Percentiles rank a stretch among this genome's conserved stretches.
These are phyloP conservation scores for Hiodon alosoides DNA, from an alignment of 2,113 vertebrate species.

Conservation along the genomic window DNA sequence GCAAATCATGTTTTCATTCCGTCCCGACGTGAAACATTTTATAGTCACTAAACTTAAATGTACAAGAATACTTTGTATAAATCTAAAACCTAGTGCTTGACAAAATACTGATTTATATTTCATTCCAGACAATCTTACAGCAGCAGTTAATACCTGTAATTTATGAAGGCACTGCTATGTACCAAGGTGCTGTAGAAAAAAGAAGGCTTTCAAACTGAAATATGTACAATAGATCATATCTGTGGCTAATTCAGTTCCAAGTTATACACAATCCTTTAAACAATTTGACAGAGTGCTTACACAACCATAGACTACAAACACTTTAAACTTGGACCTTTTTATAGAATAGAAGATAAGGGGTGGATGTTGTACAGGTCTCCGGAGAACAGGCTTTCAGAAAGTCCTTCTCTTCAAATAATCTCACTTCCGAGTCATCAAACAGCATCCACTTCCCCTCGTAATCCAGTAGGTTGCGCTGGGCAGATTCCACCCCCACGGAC, in stretches of 20 bases:
- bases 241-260: too few species aligned
- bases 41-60: background rate
- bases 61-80: slow-evolving; percentile 22
- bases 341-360: slow-evolving; percentile 95
- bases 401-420: slow-evolving; percentile 85
- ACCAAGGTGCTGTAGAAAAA: slow-evolving; percentile 47
- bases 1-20: too few species aligned
- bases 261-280: background rate
- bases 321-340: slow-evolving; percentile 53
- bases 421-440: slow-evolving; percentile 94
- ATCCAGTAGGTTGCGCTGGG: slow-evolving; percentile 63
- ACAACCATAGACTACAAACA: background rate
- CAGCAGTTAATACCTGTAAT: slow-evolving; percentile 3
- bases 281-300: background rate
- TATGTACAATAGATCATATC: background rate
- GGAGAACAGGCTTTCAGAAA: slow-evolving; percentile 87
- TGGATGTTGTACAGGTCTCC: slow-evolving; percentile 78
- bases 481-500: slow-evolving; percentile 35
- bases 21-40: too few species aligned
- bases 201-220: background rate
- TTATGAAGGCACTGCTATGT: slow-evolving; percentile 35
- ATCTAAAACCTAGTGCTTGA: slow-evolving; percentile 21
- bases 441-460: slow-evolving; percentile 95
- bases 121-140: slow-evolving; percentile 22
- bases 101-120: background rate